These are phyloP conservation scores for Corydoras maculifer DNA, from an alignment of 2,113 vertebrate species.

Conservation along the genomic window DNA sequence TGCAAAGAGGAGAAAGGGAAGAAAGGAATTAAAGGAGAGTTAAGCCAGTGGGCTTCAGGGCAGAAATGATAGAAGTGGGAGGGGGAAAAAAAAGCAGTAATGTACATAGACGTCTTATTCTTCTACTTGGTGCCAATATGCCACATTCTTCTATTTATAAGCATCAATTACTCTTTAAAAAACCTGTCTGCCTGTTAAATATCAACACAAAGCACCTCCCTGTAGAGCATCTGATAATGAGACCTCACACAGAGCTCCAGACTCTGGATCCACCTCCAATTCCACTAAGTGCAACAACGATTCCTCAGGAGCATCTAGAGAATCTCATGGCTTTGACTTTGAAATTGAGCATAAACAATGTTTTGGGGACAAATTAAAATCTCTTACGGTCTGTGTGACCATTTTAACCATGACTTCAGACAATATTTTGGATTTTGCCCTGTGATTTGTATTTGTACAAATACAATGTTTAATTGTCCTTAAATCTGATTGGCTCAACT, in stretches of 20 bases:
- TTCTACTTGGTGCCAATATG: slow-evolving; percentile 62
- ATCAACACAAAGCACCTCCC: slow-evolving; percentile 59
- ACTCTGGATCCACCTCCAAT: slow-evolving; percentile 53
- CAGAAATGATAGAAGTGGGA: no score
- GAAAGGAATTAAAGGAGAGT: slow-evolving; percentile 30
- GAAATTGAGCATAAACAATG: not conserved
- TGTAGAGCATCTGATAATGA: slow-evolving; percentile 63
- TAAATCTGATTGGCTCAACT: no score
- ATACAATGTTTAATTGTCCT: no score
- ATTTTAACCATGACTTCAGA: no score
- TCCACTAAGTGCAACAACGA: slow-evolving; percentile 44
- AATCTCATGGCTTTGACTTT: slow-evolving; percentile 5
- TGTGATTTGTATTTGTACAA: no score
- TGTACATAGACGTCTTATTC: slow-evolving; percentile 50
- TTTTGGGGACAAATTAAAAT: no score
- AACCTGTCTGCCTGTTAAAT: slow-evolving; percentile 61
- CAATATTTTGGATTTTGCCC: no score
- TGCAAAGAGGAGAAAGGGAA: slow-evolving; percentile 45
- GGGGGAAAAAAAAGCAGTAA: slow-evolving; percentile 31
- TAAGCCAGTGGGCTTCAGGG: slow-evolving; percentile 38
- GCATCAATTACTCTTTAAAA: slow-evolving; percentile 67
- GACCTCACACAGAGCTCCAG: slow-evolving; percentile 72
- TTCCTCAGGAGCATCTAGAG: not conserved
- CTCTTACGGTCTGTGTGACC: no score
- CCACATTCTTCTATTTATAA: slow-evolving; percentile 75